Percentiles rank a stretch among this genome's conserved stretches.
These are phyloP conservation scores for Mamestra brassicae DNA, from an alignment of 2,888 invertebrate genomes.

Conservation along the genomic window DNA sequence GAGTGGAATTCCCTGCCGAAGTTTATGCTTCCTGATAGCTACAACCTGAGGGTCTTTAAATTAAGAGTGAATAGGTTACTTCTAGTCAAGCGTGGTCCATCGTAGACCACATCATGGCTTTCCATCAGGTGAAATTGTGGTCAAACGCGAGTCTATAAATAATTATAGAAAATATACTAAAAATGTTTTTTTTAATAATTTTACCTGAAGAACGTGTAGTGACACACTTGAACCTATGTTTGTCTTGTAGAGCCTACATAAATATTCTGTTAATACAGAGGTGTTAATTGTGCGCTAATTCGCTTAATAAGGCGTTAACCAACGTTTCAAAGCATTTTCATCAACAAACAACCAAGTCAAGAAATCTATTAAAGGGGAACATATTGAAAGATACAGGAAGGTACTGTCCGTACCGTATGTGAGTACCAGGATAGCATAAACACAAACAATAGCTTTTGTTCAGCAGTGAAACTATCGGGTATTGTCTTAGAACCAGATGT, in stretches of 20 bases:
- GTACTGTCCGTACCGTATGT: not conserved
- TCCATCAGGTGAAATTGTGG: not conserved
- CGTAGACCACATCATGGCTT: not conserved
- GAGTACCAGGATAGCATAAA: conserved; percentile 27
- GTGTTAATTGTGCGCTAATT: conserved; percentile 15
- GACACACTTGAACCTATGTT: not conserved
- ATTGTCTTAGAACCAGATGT: conserved; percentile 72
- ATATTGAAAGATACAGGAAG: not conserved
- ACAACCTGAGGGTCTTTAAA: too few species aligned
- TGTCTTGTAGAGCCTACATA: not conserved
- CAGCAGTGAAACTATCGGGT: conserved; percentile 33
- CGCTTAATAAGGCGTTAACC: conserved; percentile 4
- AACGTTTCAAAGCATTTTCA: not conserved
- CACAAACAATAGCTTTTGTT: conserved; percentile 55
- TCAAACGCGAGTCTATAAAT: not conserved
- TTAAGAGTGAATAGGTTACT: not conserved
- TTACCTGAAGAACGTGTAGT: not conserved
- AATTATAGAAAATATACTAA: not conserved
- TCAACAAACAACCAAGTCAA: not conserved
- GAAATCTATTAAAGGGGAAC: too few species aligned
- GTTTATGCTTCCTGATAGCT: too few species aligned
- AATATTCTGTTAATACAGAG: conserved; percentile 18
- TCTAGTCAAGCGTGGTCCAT: not conserved
- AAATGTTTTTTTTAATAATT: not conserved
- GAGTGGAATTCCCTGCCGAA: not conserved